Evolutionary conservation across 2,113 vertebrate species (phyloP).

Genomic region (Nanorana parkeri): DNA sequence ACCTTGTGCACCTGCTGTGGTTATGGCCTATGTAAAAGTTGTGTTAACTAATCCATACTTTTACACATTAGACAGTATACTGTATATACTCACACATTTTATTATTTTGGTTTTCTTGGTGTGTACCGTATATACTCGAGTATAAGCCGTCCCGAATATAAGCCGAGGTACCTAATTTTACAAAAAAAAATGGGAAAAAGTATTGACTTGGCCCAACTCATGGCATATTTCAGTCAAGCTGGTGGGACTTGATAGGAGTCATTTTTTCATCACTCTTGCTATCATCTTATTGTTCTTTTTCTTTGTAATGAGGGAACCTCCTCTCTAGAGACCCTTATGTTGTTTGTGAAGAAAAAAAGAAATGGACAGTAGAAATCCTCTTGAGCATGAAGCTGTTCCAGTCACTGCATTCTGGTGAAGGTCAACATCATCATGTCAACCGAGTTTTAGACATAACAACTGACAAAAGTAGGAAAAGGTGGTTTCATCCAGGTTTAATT

Average conservation of each 20-base stretch:
- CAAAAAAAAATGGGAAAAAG: too few species aligned
- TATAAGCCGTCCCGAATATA: too few species aligned
- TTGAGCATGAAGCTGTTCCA: constrained; percentile 35
- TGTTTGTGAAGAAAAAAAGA: constrained; percentile 8
- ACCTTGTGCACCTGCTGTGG: too few species aligned
- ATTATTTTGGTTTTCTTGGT: too few species aligned
- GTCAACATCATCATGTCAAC: constrained; percentile 37
- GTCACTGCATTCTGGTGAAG: constrained; percentile 40
- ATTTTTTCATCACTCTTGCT: constrained; percentile 5
- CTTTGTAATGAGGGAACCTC: constrained; percentile 22
- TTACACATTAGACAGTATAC: too few species aligned
- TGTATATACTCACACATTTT: too few species aligned
- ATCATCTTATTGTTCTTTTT: constrained; percentile 12
- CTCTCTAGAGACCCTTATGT: background rate
- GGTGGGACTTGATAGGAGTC: background rate
- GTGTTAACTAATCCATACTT: too few species aligned
- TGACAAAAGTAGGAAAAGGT: constrained; percentile 11
- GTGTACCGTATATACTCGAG: too few species aligned
- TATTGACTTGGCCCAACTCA: too few species aligned
- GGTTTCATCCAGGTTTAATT: background rate
- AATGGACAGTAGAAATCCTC: constrained; percentile 39
- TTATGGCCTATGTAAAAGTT: too few species aligned
- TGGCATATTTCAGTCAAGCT: too few species aligned
- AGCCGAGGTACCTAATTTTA: too few species aligned
- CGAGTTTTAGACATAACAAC: constrained; percentile 12